Base-by-base conservation (phyloP, 2,797 vertebrate genomes). In the Apogon hyalosoma region DNA sequence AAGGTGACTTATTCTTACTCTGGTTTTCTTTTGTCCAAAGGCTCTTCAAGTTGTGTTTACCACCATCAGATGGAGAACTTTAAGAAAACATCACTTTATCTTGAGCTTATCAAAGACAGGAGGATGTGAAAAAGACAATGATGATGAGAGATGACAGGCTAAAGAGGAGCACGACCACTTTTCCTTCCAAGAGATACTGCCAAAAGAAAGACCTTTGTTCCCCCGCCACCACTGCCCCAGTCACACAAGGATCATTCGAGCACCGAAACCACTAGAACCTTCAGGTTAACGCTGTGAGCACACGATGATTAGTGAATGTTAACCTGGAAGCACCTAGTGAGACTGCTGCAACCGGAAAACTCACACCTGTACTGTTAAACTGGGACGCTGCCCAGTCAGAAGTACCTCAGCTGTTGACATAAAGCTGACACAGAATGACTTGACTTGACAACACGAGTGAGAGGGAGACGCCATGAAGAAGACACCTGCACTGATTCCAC, bases 31-130 rank as follows among this genome's bases (percentile, higher is more conserved):
- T 62, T 79, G 57, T 42, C 67, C 50, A 62, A 82, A 99, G 98
- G 74, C 95, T 99, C 74, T 99, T 97, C 81, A 95, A 94, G 90
- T 92, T 99, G 76, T 99, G 97, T 91, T 94, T 98, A 87, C 98
- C 98, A 0, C 97, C 98, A 0, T 90, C 95, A 50, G 97, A 98
- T 6, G 97, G 98, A 63, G 97, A 98, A 57, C 93, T 97, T 42
- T 99, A 87, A 89, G 87, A 75, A 69, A 68, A 53, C 1, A 1
- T 57, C 52, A 36, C 67, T 68, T 68, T 41, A 65, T 57, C 65
- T 46, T 58, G 71, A 63, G 19, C 61, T 73, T n/a, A 11, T 64
- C 33, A 49, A 49, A 33, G 49, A 46, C 46, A 64, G 67, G 9
- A 33, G 15, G 36, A 53, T 18, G 40, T 63, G 65, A 48, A 74